phyloP scores from a whole-genome alignment of 2,888 invertebrate genomes.

The Monopis laevigella region DNA sequence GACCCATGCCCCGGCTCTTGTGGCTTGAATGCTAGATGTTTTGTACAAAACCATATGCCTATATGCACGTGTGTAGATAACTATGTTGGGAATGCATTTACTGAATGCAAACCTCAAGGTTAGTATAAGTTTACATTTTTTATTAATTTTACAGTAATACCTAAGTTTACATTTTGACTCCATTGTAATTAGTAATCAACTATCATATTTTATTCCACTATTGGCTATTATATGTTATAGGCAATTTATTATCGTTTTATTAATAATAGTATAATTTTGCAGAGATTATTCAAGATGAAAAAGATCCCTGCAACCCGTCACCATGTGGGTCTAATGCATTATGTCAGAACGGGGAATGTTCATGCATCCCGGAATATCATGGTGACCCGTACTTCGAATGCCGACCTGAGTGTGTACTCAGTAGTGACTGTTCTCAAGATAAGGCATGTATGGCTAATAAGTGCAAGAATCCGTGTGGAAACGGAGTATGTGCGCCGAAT shows the following conservation, averaged over 20 bases:
- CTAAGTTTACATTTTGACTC: background rate
- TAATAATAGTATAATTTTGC: no score
- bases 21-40: slow-evolving; percentile 70
- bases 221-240: no score
- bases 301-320: slow-evolving; percentile 70
- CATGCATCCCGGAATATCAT: slow-evolving; percentile 69
- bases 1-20: slow-evolving; percentile 87
- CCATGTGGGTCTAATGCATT: slow-evolving; percentile 73
- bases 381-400: slow-evolving; percentile 76
- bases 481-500: slow-evolving; percentile 74
- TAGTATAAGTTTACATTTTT: slow-evolving; percentile 24
- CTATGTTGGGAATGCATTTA: slow-evolving; percentile 80
- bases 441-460: slow-evolving; percentile 74
- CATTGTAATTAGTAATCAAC: no score
- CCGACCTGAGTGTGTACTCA: slow-evolving; percentile 75
- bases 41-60: slow-evolving; percentile 77
- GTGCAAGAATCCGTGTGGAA: slow-evolving; percentile 77
- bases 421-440: slow-evolving; percentile 71
- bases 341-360: slow-evolving; percentile 67
- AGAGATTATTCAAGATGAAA: slow-evolving; percentile 36
- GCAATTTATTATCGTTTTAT: no score
- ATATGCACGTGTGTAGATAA: slow-evolving; percentile 77
- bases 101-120: slow-evolving; percentile 65
- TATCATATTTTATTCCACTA: no score
- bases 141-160: background rate